Conservation (phyloP, 2,113 vertebrate genomes). For the Lampris megalopsis region DNA sequence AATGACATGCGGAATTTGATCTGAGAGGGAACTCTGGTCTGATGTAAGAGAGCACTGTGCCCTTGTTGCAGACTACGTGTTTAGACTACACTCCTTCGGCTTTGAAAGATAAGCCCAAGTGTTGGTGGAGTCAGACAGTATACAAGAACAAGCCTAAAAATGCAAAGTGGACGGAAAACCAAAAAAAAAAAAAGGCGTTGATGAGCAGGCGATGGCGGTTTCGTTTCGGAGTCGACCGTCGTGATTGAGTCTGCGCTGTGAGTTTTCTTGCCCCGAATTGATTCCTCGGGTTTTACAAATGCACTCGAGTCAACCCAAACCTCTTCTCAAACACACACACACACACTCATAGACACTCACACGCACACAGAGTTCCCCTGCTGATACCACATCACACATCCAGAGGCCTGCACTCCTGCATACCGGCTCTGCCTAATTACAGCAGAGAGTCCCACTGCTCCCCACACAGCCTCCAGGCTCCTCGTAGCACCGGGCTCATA, state of each 20-base stretch:
- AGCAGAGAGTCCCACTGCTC: constrained; percentile 54
- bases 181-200: constrained; percentile 11
- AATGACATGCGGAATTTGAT: no score
- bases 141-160: no score
- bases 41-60: no score
- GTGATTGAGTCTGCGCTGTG: constrained; percentile 30
- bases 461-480: constrained; percentile 44
- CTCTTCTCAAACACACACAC: constrained; percentile 16
- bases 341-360: background rate
- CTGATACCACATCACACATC: constrained; percentile 72
- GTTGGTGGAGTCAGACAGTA: no score
- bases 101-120: no score
- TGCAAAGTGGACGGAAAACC: background rate
- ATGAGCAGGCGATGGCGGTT: constrained; percentile 24
- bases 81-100: no score
- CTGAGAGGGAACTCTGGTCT: no score
- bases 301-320: constrained; percentile 38
- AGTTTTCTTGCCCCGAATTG: constrained; percentile 36
- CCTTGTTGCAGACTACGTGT: no score
- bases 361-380: constrained; percentile 19
- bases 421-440: constrained; percentile 69
- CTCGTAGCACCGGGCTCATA: constrained; percentile 47
- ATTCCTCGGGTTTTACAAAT: constrained; percentile 53
- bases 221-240: background rate
- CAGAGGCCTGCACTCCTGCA: constrained; percentile 46